These are phyloP conservation scores for Procapra przewalskii DNA, from an alignment of 2,113 vertebrate species.

Conservation along the genomic window DNA sequence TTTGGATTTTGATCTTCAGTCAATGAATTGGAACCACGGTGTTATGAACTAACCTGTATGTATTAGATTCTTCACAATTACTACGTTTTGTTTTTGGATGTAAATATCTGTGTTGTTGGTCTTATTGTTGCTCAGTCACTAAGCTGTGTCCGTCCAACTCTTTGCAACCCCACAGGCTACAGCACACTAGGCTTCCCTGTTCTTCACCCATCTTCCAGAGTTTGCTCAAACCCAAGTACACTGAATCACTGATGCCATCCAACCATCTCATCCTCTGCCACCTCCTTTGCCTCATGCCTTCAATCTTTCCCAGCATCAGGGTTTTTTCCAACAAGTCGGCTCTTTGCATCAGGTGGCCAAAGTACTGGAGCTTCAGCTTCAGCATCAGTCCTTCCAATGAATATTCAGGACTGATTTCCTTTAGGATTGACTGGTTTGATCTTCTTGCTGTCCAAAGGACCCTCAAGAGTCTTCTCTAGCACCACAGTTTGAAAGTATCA, in stretches of 20 bases:
- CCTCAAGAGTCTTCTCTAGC: neutral
- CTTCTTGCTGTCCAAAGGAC: neutral
- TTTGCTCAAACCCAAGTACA: neutral
- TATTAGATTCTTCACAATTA: neutral
- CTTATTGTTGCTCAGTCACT: neutral
- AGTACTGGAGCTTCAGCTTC: neutral
- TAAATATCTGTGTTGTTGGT: neutral
- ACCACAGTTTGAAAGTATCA: neutral
- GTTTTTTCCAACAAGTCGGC: neutral
- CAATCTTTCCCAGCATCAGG: neutral
- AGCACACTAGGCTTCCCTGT: neutral
- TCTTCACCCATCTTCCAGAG: neutral
- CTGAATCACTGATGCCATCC: neutral
- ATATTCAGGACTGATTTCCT: neutral
- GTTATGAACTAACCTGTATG: neutral
- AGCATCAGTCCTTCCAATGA: neutral
- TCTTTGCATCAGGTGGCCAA: neutral
- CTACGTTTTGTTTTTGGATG: neutral
- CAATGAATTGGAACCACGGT: neutral
- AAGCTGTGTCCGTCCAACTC: neutral
- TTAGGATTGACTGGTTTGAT: neutral
- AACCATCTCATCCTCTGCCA: neutral
- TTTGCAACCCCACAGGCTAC: neutral
- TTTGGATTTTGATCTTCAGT: slow-evolving; percentile 15
- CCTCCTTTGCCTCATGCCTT: neutral